phyloP scores from a whole-genome alignment of 2,797 vertebrate species.

The Cetoscarus ocellatus region DNA sequence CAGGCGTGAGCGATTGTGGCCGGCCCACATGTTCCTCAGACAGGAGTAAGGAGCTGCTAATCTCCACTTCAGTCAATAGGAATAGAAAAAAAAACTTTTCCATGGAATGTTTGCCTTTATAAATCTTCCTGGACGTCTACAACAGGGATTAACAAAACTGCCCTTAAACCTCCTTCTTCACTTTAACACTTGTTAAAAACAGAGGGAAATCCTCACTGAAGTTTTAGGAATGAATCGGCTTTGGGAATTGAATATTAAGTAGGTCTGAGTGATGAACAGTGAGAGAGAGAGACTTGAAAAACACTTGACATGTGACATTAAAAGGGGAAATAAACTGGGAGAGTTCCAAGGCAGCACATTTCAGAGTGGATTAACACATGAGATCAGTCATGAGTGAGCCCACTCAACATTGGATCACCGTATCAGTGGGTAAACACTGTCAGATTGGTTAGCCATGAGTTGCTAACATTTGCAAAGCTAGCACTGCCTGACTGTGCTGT shows the following conservation, averaged over 20 bases:
- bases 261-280: background rate
- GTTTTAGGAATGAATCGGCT: background rate
- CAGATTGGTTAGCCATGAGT: too few species aligned
- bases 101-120: conserved; percentile 55
- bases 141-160: conserved; percentile 38
- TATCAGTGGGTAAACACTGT: too few species aligned
- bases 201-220: background rate
- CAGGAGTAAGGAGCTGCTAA: conserved; percentile 47
- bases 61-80: conserved; percentile 36
- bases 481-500: too few species aligned
- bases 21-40: conserved; percentile 23
- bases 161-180: conserved; percentile 1
- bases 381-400: too few species aligned
- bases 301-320: too few species aligned
- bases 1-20: conserved; percentile 27
- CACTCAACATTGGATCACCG: too few species aligned
- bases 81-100: conserved; percentile 26
- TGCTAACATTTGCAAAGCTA: too few species aligned
- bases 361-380: too few species aligned
- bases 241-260: background rate
- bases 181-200: background rate
- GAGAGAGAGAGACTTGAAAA: background rate
- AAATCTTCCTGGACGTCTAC: conserved; percentile 36
- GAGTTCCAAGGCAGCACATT: too few species aligned
- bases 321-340: too few species aligned